Conservation (phyloP, 2,888 invertebrate species). For the Drosophila percnosoma region DNA sequence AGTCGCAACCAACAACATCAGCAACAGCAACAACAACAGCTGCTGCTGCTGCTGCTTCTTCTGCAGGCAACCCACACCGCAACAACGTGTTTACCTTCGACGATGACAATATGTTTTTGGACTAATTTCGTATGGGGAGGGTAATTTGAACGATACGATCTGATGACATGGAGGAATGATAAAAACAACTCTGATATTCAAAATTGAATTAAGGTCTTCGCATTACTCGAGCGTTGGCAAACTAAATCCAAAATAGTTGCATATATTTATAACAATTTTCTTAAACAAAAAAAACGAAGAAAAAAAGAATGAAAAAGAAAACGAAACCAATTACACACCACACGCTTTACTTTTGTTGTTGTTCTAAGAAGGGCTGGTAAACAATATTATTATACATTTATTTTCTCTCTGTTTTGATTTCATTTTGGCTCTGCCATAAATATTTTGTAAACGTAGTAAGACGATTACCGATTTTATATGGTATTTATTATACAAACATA, state of each 20-base stretch:
- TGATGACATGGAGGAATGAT: conserved; percentile 4
- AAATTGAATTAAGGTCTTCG: conserved; percentile 54
- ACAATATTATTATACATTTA: conserved; percentile 29
- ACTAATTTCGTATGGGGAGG: conserved; percentile 62
- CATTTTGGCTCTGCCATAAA: conserved; percentile 26
- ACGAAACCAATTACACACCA: conserved; percentile 33
- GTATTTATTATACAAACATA: conserved; percentile 23
- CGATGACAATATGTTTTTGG: conserved; percentile 84
- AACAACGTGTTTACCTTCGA: conserved; percentile 83
- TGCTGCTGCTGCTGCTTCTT: background rate
- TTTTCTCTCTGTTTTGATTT: conserved; percentile 2
- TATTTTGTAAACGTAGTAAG: conserved; percentile 33
- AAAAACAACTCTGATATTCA: conserved; percentile 62
- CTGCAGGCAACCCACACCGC: conserved; percentile 30
- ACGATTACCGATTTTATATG: conserved; percentile 30
- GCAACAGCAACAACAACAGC: background rate
- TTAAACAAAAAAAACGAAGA: conserved; percentile 16
- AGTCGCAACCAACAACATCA: conserved; percentile 25
- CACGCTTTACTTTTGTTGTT: conserved; percentile 66
- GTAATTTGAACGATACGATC: background rate
- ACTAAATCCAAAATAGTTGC: conserved; percentile 51
- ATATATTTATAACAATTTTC: conserved; percentile 59
- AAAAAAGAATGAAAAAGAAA: conserved; percentile 7
- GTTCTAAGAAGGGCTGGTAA: conserved; percentile 54
- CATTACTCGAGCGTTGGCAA: conserved; percentile 30